Percentiles rank a stretch among this genome's conserved stretches.
Conservation (phyloP, 2,113 vertebrate genomes). For the Dipodomys ordii region DNA sequence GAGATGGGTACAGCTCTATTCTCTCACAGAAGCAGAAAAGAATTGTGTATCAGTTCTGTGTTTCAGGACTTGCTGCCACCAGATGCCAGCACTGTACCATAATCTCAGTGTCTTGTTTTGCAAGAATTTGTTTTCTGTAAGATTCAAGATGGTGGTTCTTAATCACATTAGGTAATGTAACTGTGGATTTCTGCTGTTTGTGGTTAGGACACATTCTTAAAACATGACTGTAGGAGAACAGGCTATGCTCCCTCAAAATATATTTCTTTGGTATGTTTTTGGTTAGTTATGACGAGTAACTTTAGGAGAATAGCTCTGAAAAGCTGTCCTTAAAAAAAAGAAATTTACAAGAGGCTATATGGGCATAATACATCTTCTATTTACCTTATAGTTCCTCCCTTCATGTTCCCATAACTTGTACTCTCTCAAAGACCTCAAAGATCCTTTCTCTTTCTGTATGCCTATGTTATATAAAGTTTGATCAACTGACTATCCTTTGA, state of each 20-base stretch:
- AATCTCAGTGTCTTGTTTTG: not conserved
- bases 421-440: not conserved
- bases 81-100: constrained; percentile 75
- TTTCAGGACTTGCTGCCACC: constrained; percentile 54
- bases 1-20: not conserved
- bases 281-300: not conserved
- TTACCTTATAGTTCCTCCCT: not conserved
- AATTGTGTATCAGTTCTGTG: not conserved
- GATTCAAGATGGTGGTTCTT: constrained; percentile 72
- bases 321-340: not conserved
- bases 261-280: not conserved
- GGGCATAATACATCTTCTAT: not conserved
- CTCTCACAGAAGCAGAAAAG: not conserved
- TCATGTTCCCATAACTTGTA: not conserved
- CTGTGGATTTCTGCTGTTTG: not conserved
- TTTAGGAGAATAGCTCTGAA: not conserved
- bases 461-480: not conserved
- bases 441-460: not conserved
- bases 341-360: not conserved
- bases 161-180: not conserved
- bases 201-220: not conserved
- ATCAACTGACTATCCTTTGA: not conserved
- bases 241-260: not conserved
- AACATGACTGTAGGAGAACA: not conserved
- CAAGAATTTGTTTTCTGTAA: not conserved